These are phyloP conservation scores for Smithornis capensis DNA, from an alignment of 2,113 vertebrate genomes.

Conservation along the genomic window DNA sequence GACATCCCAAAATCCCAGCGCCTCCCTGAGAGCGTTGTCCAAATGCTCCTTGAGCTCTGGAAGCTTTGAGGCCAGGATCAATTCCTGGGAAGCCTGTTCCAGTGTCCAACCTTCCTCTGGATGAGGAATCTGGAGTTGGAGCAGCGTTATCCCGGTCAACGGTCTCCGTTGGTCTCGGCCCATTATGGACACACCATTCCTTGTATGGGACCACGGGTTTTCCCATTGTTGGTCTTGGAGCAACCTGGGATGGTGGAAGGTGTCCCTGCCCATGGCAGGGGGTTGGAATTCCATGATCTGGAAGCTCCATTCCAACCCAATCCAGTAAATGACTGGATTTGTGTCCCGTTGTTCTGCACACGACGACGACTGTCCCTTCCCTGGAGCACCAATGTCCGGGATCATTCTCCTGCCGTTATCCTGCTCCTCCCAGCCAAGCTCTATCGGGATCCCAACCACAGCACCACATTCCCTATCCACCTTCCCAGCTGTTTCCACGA, in stretches of 20 bases:
- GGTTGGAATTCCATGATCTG: neutral
- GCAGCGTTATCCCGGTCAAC: neutral
- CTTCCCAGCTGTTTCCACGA: neutral
- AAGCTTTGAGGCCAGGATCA: neutral
- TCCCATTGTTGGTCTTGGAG: neutral
- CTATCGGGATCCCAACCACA: fast-evolving
- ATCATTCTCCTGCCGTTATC: neutral
- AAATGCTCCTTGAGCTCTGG: neutral
- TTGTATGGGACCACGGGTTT: fast-evolving
- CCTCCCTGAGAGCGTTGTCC: neutral
- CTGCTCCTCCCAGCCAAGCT: neutral
- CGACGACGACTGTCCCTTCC: neutral
- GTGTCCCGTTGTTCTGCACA: fast-evolving
- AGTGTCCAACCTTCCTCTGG: neutral
- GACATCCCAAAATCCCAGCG: neutral
- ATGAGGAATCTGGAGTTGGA: neutral
- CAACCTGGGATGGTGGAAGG: neutral
- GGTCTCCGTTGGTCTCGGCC: neutral
- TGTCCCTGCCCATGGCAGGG: neutral
- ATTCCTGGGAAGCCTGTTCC: neutral
- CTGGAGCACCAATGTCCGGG: fast-evolving
- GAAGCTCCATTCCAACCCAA: neutral
- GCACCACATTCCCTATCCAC: fast-evolving
- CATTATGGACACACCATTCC: fast-evolving
- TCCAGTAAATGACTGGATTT: too few species aligned